A percentile compares a stretch with the other conserved stretches of the same genome.
Conservation (phyloP, 2,113 vertebrate species). For the Indicator maculatus region DNA sequence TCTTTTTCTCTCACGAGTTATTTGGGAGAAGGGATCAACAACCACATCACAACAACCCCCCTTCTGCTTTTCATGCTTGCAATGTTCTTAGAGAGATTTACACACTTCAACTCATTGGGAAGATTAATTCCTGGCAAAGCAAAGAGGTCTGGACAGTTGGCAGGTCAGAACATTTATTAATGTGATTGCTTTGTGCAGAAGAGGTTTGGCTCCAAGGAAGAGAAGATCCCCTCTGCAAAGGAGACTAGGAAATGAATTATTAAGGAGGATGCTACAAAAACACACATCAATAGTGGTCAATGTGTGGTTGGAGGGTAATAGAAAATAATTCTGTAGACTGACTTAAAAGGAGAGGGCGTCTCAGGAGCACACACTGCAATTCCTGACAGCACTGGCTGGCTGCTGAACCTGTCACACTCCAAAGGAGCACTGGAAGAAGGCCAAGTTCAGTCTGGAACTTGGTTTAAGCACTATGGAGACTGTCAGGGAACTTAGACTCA, state of each 20-base stretch:
- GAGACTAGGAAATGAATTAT: conserved; percentile 62
- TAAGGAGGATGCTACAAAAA: conserved; percentile 64
- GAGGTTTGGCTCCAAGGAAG: conserved; percentile 28
- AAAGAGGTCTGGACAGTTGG: neutral
- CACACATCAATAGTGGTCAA: conserved; percentile 50
- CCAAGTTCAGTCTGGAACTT: neutral
- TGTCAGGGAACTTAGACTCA: neutral
- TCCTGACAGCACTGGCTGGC: conserved; percentile 12
- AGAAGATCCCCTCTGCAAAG: conserved; percentile 42
- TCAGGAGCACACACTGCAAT: conserved; percentile 8
- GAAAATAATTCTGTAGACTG: conserved; percentile 58
- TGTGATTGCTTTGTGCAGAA: neutral
- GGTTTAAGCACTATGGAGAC: neutral
- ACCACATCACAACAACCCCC: too few species aligned
- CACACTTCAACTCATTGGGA: neutral
- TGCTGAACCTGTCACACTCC: neutral
- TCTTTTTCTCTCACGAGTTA: too few species aligned
- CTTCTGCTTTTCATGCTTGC: neutral
- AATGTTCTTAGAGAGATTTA: neutral
- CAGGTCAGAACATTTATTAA: conserved; percentile 12
- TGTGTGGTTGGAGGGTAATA: conserved; percentile 65
- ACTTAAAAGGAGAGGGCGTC: conserved; percentile 56
- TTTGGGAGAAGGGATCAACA: too few species aligned
- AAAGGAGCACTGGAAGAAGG: neutral
- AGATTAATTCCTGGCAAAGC: conserved; percentile 13